Conservation (phyloP, 2,797 vertebrate species). For the Scolopax rusticola region DNA sequence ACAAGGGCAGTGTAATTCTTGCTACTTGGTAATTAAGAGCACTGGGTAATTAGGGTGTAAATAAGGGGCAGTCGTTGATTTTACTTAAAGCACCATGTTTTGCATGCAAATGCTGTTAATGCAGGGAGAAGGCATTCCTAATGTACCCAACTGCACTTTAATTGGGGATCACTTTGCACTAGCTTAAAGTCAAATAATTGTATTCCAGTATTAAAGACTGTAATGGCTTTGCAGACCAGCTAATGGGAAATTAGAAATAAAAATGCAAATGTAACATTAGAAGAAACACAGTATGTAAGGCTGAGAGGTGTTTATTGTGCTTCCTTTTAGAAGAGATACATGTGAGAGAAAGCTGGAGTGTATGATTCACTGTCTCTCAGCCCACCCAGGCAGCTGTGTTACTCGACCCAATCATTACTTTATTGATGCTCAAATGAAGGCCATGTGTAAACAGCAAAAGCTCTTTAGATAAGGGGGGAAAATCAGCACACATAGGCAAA, state of each 20-base stretch:
- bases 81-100: constrained; percentile 58
- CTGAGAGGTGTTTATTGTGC: neutral
- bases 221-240: constrained; percentile 16
- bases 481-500: neutral
- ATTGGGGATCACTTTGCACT: constrained; percentile 39
- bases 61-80: constrained; percentile 18
- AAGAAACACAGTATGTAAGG: neutral
- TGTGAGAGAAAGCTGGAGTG: neutral
- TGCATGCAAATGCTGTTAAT: constrained; percentile 44
- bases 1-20: neutral
- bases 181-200: constrained; percentile 45
- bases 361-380: neutral
- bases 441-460: neutral
- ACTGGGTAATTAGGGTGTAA: constrained; percentile 55
- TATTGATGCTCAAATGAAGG: neutral
- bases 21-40: constrained; percentile 43
- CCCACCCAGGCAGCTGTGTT: neutral
- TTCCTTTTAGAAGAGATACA: neutral
- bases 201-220: constrained; percentile 28
- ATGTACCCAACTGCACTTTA: constrained; percentile 18
- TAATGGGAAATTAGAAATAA: constrained; percentile 17
- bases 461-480: neutral
- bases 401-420: fast-evolving
- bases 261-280: neutral
- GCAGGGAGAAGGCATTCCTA: constrained; percentile 24